Conservation (phyloP, 2,888 invertebrate species). For the Athalia cordata region DNA sequence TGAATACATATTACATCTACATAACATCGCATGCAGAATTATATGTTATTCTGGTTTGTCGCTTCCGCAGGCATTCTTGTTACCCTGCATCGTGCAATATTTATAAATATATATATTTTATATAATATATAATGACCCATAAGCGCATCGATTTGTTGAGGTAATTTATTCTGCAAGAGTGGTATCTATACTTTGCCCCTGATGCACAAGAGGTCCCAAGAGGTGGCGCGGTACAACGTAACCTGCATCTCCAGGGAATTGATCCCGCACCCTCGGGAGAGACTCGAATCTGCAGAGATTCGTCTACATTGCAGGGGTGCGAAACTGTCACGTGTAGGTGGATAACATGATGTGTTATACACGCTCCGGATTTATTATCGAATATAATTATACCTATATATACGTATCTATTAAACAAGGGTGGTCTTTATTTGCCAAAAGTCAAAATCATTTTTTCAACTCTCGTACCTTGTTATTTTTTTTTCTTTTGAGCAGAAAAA, state of each 20-base stretch:
- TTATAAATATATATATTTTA: slow-evolving; percentile 14
- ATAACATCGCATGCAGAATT: too few relatives aligned
- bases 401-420: too few relatives aligned
- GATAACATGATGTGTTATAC: too few relatives aligned
- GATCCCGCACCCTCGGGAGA: slow-evolving; percentile 28
- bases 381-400: too few relatives aligned
- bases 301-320: slow-evolving; percentile 3
- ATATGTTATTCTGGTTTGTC: too few relatives aligned
- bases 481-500: too few relatives aligned
- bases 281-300: slow-evolving; percentile 35
- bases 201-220: slow-evolving; percentile 8
- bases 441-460: too few relatives aligned
- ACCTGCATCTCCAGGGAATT: slow-evolving; percentile 37
- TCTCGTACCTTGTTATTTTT: too few relatives aligned
- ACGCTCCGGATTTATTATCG: background rate
- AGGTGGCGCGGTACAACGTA: slow-evolving; percentile 1
- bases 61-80: too few relatives aligned
- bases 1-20: too few relatives aligned
- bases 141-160: slow-evolving; percentile 43
- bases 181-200: background rate
- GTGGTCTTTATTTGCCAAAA: too few relatives aligned
- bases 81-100: too few relatives aligned
- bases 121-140: slow-evolving; percentile 37
- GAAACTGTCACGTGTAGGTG: background rate
- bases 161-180: slow-evolving; percentile 32